Percentiles rank a stretch among this genome's conserved stretches.
These are phyloP conservation scores for Actias luna DNA, from an alignment of 2,888 invertebrate genomes.

Conservation along the genomic window DNA sequence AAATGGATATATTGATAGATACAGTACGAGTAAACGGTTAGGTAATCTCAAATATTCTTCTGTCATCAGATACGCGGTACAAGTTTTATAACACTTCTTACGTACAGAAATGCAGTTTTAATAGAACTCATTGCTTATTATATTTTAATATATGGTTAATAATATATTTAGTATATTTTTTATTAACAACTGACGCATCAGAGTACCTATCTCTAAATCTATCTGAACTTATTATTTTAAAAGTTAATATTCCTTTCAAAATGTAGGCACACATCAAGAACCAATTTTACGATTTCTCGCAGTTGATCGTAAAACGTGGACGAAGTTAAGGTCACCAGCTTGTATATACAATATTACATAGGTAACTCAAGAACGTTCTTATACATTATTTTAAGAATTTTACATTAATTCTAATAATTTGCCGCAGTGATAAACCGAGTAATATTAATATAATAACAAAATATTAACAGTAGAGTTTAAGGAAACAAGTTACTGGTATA, in stretches of 20 bases:
- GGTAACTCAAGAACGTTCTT: too few species aligned
- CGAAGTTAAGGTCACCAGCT: too few species aligned
- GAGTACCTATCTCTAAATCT: too few species aligned
- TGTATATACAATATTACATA: too few species aligned
- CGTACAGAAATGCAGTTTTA: background rate
- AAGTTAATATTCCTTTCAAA: too few species aligned
- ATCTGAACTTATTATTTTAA: too few species aligned
- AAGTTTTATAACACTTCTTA: background rate
- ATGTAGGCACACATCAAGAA: too few species aligned
- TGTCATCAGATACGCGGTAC: background rate
- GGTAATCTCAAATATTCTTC: background rate
- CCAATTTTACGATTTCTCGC: background rate
- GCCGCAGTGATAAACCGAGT: background rate
- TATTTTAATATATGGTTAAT: too few species aligned
- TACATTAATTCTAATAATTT: too few species aligned
- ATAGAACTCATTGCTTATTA: background rate
- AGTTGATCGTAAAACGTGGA: too few species aligned
- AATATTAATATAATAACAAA: background rate
- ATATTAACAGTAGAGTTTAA: slow-evolving; percentile 19
- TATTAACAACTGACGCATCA: background rate
- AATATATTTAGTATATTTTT: background rate
- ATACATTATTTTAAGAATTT: too few species aligned
- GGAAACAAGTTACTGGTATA: slow-evolving; percentile 30
- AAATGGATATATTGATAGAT: background rate
- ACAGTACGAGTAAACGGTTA: background rate